These are phyloP conservation scores for Ranitomeya imitator DNA, from an alignment of 2,113 vertebrate species.

Conservation along the genomic window DNA sequence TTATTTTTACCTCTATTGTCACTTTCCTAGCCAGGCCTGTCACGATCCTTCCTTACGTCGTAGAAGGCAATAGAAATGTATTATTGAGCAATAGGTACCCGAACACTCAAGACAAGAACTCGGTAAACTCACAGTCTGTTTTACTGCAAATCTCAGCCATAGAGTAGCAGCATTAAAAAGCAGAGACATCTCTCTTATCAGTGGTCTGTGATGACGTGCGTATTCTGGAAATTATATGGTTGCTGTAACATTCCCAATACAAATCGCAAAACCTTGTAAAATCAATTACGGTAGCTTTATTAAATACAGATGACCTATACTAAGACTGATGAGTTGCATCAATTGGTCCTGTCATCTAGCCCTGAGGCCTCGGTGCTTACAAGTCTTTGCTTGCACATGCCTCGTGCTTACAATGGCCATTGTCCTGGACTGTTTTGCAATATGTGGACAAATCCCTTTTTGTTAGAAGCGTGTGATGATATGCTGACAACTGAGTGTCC, in stretches of 20 bases:
- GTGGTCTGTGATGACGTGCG: background rate
- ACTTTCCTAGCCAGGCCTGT: background rate
- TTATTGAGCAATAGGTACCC: too few relatives aligned
- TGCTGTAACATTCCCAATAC: background rate
- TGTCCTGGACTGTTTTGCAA: background rate
- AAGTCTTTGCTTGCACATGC: too few relatives aligned
- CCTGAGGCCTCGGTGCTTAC: too few relatives aligned
- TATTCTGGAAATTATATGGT: background rate
- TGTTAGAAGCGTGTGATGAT: background rate
- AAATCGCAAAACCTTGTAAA: background rate
- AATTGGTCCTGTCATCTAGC: background rate
- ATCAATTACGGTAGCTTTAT: background rate
- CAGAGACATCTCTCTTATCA: background rate
- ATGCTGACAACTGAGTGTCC: too few relatives aligned
- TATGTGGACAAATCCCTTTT: background rate
- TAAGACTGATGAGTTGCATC: too few relatives aligned
- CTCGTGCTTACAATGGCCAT: background rate
- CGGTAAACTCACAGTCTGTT: background rate
- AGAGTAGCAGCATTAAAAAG: background rate
- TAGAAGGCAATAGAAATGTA: background rate
- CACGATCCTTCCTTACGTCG: too few relatives aligned
- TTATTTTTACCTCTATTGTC: background rate
- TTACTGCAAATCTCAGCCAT: background rate
- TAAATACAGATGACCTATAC: background rate
- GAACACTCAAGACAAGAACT: background rate